phyloP scores from a whole-genome alignment of 2,113 vertebrate species.

The Tragelaphus imberbis region DNA sequence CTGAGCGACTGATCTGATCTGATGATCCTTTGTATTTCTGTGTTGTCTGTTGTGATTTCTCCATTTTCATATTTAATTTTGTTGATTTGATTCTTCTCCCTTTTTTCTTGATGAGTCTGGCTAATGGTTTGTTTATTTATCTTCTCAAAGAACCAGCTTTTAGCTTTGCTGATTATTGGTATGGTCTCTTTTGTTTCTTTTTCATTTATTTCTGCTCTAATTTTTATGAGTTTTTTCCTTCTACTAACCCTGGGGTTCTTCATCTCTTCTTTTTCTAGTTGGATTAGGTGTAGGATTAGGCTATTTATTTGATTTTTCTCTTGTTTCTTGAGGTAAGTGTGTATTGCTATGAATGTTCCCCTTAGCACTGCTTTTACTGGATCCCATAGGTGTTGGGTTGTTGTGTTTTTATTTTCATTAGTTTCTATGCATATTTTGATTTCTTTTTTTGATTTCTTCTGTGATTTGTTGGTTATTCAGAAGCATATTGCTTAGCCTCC shows the following conservation, averaged over 20 bases:
- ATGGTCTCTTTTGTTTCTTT: not conserved
- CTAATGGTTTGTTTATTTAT: not conserved
- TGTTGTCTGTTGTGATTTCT: not conserved
- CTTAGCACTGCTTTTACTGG: not conserved
- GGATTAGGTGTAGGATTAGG: not conserved
- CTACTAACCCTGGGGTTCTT: not conserved
- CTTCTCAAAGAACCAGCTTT: not conserved
- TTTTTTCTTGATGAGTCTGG: not conserved
- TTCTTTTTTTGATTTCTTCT: not conserved
- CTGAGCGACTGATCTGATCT: too few species aligned
- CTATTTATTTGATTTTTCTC: not conserved
- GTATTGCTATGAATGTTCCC: not conserved
- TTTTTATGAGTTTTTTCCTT: not conserved
- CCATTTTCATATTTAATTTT: not conserved
- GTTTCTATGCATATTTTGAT: not conserved
- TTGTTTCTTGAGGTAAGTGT: not conserved
- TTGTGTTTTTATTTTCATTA: not conserved
- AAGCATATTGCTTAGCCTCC: not conserved
- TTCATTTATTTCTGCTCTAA: not conserved
- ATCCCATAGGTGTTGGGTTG: not conserved
- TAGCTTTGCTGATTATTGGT: not conserved
- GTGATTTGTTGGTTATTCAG: not conserved
- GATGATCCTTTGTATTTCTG: not conserved
- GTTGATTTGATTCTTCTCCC: not conserved
- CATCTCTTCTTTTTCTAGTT: not conserved